Base-by-base conservation (phyloP, 2,113 vertebrate genomes). In the Daphoenositta chrysoptera region DNA sequence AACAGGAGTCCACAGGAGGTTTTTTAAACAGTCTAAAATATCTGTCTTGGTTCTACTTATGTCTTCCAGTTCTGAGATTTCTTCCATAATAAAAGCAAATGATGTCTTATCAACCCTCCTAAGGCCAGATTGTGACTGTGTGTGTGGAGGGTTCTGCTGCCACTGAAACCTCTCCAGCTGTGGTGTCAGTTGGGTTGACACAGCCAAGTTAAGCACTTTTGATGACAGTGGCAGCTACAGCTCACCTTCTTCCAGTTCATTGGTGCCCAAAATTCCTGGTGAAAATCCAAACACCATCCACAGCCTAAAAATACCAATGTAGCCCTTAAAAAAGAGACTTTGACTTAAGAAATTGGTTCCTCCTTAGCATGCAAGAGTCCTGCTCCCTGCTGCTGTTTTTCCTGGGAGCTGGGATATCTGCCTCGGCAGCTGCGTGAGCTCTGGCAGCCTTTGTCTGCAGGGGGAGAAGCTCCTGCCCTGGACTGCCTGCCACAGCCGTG, bases 191-290 rank as follows among this genome's bases (percentile, higher is more conserved):
- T 75, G 31, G 7, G 23, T 1, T 4, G 10, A 23, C 27, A 40
- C 9, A 42, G 6, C 5, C 47, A 78, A 78, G 5, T 19, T 42
- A 45, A 71, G 4, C 10, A 31, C 16, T 78, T 81, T 14, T 54
- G 15, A n/a, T 53, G 35, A 31, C 0, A 1, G 6, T 3, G 4
- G 7, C 1, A 7, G 12, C 28, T 48, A 31, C 31, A 71, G 7
- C 11, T 92, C 77, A 60, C 12, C 9, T 75, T 77, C 30, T 45
- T 9, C 44, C 54, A 22, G 11, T 19, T 33, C 9, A 7, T 0
- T 28, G 23, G 10, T 53, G 10, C 5, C 35, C 3, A 28, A 30
- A 94, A 50, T 28, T 83, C 37, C 56, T 48, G 8, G 19, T 60
- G 44, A 76, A 89, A 64, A 64, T 40, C 16, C 7, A 51, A 44